A percentile compares a stretch with the other conserved stretches of the same genome.
Evolutionary conservation across 2,888 invertebrate species (phyloP).

Genomic region (Agrotis puta): DNA sequence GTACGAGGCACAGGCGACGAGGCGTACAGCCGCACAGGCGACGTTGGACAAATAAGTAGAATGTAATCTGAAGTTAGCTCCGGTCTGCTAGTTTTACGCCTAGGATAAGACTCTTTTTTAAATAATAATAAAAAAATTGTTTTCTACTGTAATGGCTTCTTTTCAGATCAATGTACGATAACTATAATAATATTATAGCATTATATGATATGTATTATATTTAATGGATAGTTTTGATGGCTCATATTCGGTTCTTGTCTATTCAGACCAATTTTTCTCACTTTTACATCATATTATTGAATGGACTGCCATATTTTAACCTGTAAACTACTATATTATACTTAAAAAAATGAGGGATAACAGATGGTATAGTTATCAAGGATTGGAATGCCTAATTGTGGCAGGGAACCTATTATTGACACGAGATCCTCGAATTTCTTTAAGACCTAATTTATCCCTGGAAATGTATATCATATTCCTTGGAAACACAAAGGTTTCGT

Average conservation of each 20-base stretch:
- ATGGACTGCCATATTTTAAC: conserved; percentile 89
- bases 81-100: conserved; percentile 86
- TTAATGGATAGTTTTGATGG: conserved; percentile 80
- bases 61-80: conserved; percentile 77
- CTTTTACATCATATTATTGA: conserved; percentile 85
- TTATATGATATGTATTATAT: conserved; percentile 78
- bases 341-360: conserved; percentile 59
- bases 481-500: conserved; percentile 75
- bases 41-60: conserved; percentile 75
- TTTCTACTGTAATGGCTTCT: conserved; percentile 88
- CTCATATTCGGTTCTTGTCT: conserved; percentile 80
- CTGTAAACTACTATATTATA: conserved; percentile 78
- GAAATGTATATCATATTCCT: conserved; percentile 69
- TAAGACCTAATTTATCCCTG: conserved; percentile 58
- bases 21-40: conserved; percentile 52
- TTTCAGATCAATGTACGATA: conserved; percentile 85
- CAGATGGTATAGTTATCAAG: conserved; percentile 57
- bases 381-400: conserved; percentile 59
- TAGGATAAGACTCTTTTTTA: conserved; percentile 84
- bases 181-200: conserved; percentile 74
- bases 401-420: conserved; percentile 29
- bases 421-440: conserved; percentile 56
- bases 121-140: conserved; percentile 79
- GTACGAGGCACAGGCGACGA: conserved; percentile 39
- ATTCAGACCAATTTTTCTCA: conserved; percentile 90